Conservation (phyloP, 2,888 invertebrate species). For the Tanaodytes sp. region DNA sequence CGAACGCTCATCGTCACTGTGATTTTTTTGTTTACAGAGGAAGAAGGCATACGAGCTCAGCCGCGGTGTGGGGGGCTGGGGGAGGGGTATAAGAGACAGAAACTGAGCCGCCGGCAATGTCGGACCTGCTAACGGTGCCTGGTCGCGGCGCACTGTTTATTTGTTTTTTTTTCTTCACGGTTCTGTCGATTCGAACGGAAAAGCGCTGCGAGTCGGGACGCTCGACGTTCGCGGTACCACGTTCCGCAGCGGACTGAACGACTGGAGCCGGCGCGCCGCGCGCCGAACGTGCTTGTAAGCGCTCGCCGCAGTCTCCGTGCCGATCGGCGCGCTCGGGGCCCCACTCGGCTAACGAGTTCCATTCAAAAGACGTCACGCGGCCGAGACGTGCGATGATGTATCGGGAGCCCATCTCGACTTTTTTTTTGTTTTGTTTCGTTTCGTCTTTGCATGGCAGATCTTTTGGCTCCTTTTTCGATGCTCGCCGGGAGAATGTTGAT, state of each 20-base stretch:
- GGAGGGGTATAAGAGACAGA: too few species aligned
- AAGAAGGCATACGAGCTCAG: too few species aligned
- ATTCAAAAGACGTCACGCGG: conserved; percentile 29
- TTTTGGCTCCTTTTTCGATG: too few species aligned
- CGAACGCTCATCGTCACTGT: too few species aligned
- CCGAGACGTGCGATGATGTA: conserved; percentile 12
- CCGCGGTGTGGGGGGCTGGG: too few species aligned
- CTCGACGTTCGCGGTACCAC: conserved; percentile 8
- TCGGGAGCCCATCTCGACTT: conserved; percentile 12
- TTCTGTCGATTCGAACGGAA: conserved; percentile 1
- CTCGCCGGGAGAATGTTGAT: too few species aligned
- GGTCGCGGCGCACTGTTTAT: too few species aligned
- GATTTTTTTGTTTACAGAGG: too few species aligned
- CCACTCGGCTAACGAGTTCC: conserved; percentile 29
- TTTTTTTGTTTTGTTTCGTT: not conserved
- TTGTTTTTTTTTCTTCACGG: too few species aligned
- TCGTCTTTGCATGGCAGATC: conserved; percentile 4
- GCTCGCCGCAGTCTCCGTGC: not conserved
- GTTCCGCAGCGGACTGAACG: not conserved
- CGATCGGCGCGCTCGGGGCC: not conserved
- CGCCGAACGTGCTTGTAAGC: conserved; percentile 6
- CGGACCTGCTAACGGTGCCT: too few species aligned
- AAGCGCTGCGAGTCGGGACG: not conserved
- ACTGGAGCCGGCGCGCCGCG: conserved; percentile 7
- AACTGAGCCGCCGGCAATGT: too few species aligned